Conservation (phyloP, 1,140 invertebrate genomes). For the Araneus ventricosus region DNA sequence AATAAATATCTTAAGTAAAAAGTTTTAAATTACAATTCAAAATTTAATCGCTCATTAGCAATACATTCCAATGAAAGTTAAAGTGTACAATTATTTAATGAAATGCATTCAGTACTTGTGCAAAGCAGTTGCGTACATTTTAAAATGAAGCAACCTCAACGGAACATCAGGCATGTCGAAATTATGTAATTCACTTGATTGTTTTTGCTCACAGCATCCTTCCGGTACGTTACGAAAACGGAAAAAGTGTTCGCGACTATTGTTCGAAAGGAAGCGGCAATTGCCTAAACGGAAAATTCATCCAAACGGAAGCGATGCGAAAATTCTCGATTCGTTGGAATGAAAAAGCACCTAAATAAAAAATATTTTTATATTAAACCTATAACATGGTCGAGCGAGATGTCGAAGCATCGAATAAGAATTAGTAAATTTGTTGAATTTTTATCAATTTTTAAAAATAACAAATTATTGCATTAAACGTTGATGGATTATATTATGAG, state of each 20-base stretch:
- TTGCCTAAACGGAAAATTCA: background rate
- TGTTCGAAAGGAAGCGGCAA: background rate
- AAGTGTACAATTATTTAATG: background rate
- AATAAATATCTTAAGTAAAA: too few species aligned
- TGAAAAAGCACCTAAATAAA: background rate
- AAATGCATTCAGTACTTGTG: background rate
- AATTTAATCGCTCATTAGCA: too few species aligned
- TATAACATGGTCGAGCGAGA: background rate
- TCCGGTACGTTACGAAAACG: constrained; percentile 41
- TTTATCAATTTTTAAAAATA: background rate
- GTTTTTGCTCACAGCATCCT: constrained; percentile 39
- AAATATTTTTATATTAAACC: background rate
- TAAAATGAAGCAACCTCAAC: background rate
- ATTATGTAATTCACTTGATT: constrained; percentile 22
- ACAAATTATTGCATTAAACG: too few species aligned
- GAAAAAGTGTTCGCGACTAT: background rate
- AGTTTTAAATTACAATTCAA: too few species aligned
- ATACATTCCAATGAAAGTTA: too few species aligned
- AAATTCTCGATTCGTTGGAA: background rate
- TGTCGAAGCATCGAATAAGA: too few species aligned
- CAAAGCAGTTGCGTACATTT: background rate
- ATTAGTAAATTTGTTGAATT: background rate
- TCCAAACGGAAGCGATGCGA: background rate
- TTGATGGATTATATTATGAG: too few species aligned
- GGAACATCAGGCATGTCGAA: constrained; percentile 1